Conservation (phyloP, 2,113 vertebrate genomes). For the cat (Felis catus) region F.catus_Fca126_mat1.0 CM031412.1:17996001-17996500, state of each 20-base stretch:
- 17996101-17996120: neutral
- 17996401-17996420: too few species aligned
- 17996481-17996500: neutral
- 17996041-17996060: neutral
- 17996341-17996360: too few species aligned
- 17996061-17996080: neutral
- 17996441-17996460: too few species aligned
- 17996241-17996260: neutral
- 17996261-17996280: neutral
- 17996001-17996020: neutral
- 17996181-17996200: neutral
- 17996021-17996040: neutral
- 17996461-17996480: neutral
- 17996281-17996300: too few species aligned
- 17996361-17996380: too few species aligned
- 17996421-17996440: too few species aligned
- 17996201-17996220: neutral
- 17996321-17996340: too few species aligned
- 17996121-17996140: neutral
- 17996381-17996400: too few species aligned
- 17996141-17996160: neutral
- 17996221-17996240: neutral
- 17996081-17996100: neutral
- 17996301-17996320: too few species aligned
- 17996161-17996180: neutral